Base-by-base conservation (phyloP, 2,113 vertebrate genomes). In the Mola mola region DNA sequence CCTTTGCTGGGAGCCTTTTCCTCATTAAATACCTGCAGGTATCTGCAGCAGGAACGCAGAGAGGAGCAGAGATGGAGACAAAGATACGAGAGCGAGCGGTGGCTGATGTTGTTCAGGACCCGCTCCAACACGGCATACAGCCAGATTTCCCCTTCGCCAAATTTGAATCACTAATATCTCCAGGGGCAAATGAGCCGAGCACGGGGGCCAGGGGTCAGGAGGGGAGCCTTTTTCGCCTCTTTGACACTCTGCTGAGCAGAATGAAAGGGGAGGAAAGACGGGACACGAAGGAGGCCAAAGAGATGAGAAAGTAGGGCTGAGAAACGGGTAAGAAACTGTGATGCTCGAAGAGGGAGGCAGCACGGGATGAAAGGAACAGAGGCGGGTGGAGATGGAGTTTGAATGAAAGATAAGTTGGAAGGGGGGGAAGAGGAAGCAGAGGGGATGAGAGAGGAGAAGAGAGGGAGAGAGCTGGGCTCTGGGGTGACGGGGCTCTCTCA, bases 1-100 rank as follows among this genome's bases (percentile, higher is more conserved):
- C 78, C 87, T 86, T 87, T 90, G 88, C 88, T 89, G 81, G 75
- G 75, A 87, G 79, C 63, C 53, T 74, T 86, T 67, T 86, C 64
- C 86, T 87, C 87, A 87, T 90, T 91, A 89, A 87, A 89, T 84
- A 85, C 71, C 69, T 84, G 65, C 81, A 79, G 81, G 75, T 81
- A 82, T 81, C 72, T 64, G 42, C 62, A 29, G 64, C 15, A 12
- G 60, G 62, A 64, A 74, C 52, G 56, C 72, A 67, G 79, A 26
- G 34, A 48, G 6, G 60, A 10, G 33, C 6, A 13, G 21, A 37
- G 36, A 37, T 10, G 15, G 15, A 16, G 36, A 53, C 10, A 55
- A 16, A 67, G 41, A 7, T 33, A 61, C n/a, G 48, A 48, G 25
- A 26, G 12, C 20, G 50, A 28, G 33, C 37, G 41, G 37, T 3